phyloP scores from a whole-genome alignment of 2,888 invertebrate species.

The Heteromyza rotundicornis region DNA sequence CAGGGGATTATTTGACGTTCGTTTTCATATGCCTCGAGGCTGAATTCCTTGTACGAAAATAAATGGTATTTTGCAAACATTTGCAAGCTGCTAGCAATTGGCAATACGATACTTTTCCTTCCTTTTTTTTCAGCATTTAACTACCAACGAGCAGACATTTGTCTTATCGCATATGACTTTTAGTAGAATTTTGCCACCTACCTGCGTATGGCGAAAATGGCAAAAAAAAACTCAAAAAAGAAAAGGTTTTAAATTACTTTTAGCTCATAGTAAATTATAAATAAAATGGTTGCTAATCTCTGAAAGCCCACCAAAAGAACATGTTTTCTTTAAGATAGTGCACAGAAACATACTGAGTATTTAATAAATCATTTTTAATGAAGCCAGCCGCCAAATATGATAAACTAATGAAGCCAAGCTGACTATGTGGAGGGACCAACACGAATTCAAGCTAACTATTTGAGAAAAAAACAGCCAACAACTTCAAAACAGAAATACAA shows the following conservation, averaged over 20 bases:
- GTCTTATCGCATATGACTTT: too few species aligned
- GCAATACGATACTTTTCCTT: too few species aligned
- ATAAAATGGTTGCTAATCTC: not conserved
- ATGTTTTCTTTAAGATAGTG: slow-evolving; percentile 31
- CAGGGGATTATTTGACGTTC: too few species aligned
- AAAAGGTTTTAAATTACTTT: slow-evolving; percentile 4
- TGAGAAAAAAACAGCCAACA: not conserved
- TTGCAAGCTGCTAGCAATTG: too few species aligned
- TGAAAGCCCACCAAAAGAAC: slow-evolving; percentile 17
- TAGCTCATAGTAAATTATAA: not conserved
- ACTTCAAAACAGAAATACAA: not conserved
- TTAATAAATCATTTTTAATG: slow-evolving; percentile 50
- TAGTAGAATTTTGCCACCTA: too few species aligned
- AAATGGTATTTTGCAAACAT: too few species aligned
- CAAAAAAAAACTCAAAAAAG: too few species aligned
- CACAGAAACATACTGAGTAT: slow-evolving; percentile 9
- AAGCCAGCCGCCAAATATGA: slow-evolving; percentile 17
- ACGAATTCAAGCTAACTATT: not conserved
- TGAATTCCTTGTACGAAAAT: too few species aligned
- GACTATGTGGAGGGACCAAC: not conserved
- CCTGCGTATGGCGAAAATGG: slow-evolving; percentile 1
- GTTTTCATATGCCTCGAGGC: too few species aligned
- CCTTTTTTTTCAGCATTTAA: too few species aligned
- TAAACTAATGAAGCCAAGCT: not conserved
- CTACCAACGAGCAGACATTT: too few species aligned